Conservation (phyloP, 2,797 vertebrate species). For the Amazona ochrocephala region DNA sequence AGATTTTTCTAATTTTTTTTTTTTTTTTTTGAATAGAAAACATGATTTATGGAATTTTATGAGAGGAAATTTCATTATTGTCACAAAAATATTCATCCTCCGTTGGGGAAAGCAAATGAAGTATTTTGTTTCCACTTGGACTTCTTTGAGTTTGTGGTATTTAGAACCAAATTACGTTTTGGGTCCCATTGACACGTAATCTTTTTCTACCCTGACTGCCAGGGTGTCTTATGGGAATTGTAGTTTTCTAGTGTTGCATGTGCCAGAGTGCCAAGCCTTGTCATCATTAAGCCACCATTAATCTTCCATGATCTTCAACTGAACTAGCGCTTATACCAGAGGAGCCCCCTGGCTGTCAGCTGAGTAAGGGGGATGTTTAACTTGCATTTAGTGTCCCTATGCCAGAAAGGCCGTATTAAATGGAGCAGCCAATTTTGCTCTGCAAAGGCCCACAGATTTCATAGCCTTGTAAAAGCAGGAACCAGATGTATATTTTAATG, state of each 20-base stretch:
- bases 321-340: not conserved
- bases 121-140: constrained; percentile 19
- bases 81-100: not conserved
- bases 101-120: not conserved
- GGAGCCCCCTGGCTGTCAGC: not conserved
- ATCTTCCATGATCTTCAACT: not conserved
- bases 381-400: accelerated
- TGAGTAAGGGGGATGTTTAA: not conserved
- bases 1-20: not conserved
- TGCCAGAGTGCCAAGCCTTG: not conserved
- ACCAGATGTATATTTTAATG: constrained; percentile 61
- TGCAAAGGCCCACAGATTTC: constrained; percentile 14
- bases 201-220: not conserved
- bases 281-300: not conserved
- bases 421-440: constrained; percentile 35
- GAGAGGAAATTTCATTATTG: not conserved
- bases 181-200: not conserved
- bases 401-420: not conserved
- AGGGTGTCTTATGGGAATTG: not conserved
- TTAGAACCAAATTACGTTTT: not conserved
- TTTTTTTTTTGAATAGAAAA: not conserved
- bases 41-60: not conserved
- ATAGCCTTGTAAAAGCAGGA: constrained; percentile 44
- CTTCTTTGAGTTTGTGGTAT: not conserved
- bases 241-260: not conserved